phyloP scores from a whole-genome alignment of 2,888 invertebrate genomes.

The Geotrupes spiniger region DNA sequence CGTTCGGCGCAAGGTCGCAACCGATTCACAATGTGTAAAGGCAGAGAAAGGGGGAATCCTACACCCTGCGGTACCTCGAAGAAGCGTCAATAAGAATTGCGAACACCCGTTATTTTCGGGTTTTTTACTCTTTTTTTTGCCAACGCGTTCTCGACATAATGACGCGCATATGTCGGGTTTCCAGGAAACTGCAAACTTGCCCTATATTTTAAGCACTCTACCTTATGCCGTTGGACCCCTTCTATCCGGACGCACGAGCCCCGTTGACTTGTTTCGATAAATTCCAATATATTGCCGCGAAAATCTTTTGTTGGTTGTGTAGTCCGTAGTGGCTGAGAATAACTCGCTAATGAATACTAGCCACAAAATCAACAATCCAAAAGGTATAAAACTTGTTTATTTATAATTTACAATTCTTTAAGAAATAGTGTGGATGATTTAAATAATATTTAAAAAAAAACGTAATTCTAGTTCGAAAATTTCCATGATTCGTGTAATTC shows the following conservation, averaged over 20 bases:
- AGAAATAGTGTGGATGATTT: too few relatives aligned
- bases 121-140: slow-evolving; percentile 24
- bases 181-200: slow-evolving; percentile 20
- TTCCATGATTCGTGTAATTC: too few relatives aligned
- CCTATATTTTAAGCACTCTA: slow-evolving; percentile 16
- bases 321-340: too few relatives aligned
- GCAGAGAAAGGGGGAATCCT: slow-evolving; percentile 19
- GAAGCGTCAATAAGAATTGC: slow-evolving; percentile 13
- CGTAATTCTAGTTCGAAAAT: too few relatives aligned
- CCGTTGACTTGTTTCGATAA: background rate
- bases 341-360: too few relatives aligned
- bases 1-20: slow-evolving; percentile 23
- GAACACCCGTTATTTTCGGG: slow-evolving; percentile 8
- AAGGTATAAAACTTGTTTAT: too few relatives aligned
- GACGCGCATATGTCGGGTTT: slow-evolving; percentile 30
- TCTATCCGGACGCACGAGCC: background rate
- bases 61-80: slow-evolving; percentile 12
- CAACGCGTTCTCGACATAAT: slow-evolving; percentile 25
- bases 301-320: too few relatives aligned
- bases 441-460: too few relatives aligned
- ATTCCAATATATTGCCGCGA: too few relatives aligned
- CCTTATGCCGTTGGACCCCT: slow-evolving; percentile 5
- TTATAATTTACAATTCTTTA: too few relatives aligned
- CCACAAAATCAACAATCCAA: too few relatives aligned
- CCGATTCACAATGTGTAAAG: slow-evolving; percentile 16